Evolutionary conservation across 2,113 vertebrate species (phyloP).

Genomic region (Hyperopisus bebe): DNA sequence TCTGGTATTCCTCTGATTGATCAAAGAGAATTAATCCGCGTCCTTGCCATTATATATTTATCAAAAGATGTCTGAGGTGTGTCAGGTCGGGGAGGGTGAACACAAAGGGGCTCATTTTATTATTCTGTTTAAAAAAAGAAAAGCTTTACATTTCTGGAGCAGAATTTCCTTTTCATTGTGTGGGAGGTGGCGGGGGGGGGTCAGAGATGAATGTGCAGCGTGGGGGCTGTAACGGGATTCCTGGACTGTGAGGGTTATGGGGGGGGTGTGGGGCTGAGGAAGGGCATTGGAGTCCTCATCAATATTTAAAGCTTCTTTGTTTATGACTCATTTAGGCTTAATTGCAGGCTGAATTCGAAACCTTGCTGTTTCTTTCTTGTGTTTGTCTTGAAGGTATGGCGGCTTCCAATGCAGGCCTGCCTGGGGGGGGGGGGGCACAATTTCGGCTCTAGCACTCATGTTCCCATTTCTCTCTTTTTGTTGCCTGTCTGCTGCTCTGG

Average conservation of each 20-base stretch:
- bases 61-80: too few relatives aligned
- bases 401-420: not conserved
- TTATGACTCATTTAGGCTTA: conserved; percentile 22
- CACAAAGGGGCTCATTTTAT: too few relatives aligned
- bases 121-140: too few relatives aligned
- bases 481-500: not conserved
- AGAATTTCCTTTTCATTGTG: too few relatives aligned
- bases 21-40: conserved; percentile 7
- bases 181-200: not conserved
- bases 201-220: not conserved
- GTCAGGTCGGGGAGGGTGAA: too few relatives aligned
- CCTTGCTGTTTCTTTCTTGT: not conserved
- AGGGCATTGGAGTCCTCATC: conserved; percentile 7
- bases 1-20: not conserved
- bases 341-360: conserved; percentile 21
- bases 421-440: not conserved
- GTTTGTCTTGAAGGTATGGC: not conserved
- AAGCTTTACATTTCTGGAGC: too few relatives aligned
- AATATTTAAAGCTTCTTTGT: conserved; percentile 29
- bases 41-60: too few relatives aligned
- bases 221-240: too few relatives aligned
- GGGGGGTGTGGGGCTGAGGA: not conserved
- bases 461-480: not conserved
- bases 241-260: too few relatives aligned
- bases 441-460: not conserved